Base-by-base conservation (phyloP, 2,797 vertebrate species). In the Myotis daubentonii region DNA sequence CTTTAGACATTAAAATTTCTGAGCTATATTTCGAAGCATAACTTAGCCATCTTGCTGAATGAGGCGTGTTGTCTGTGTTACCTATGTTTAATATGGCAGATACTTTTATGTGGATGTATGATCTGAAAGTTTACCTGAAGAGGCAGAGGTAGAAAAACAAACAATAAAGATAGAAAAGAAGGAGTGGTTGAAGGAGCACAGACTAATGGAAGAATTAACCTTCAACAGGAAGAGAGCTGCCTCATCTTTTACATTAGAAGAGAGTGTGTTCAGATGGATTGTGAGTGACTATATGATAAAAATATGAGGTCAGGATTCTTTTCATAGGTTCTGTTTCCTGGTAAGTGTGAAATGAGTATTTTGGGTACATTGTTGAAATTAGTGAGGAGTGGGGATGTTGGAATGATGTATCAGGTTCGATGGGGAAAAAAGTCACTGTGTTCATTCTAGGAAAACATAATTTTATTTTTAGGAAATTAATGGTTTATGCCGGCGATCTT, bases 401-500 rank as follows among this genome's bases (percentile, higher is more conserved):
- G 8, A 66, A 75, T 72, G 6, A 71, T 74, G 6, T 25, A 49
- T 33, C n/a, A 28, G n/a, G 5, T 68, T 91, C 38, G 10, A 30
- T 65, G 36, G 57, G 68, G 89, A 86, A 86, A 62, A 62, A 91
- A 86, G 30, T 30, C 9, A 30, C 36, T 55, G 68, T 75, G 85
- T 80, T 95, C 44, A 75, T 70, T 68, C 17, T 47, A 81, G 84
- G 65, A 80, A 51, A 76, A 68, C 66, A 28, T 60, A 13, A 55
- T 78, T 93, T 86, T 89, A 71, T 19, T 87, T 87, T 57, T 11
- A 62, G 13, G 22, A 6, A 95, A 81, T 81, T 92, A 33, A 33
- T 28, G 17, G 20, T 78, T 84, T 91, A 17, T 33, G 49, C 53
- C 0, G 2, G 30, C 20, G 5, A 33, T 23, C 44, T 8, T 78